Conservation (phyloP, 2,888 invertebrate species). For the Mimumesa dahlbomi region DNA sequence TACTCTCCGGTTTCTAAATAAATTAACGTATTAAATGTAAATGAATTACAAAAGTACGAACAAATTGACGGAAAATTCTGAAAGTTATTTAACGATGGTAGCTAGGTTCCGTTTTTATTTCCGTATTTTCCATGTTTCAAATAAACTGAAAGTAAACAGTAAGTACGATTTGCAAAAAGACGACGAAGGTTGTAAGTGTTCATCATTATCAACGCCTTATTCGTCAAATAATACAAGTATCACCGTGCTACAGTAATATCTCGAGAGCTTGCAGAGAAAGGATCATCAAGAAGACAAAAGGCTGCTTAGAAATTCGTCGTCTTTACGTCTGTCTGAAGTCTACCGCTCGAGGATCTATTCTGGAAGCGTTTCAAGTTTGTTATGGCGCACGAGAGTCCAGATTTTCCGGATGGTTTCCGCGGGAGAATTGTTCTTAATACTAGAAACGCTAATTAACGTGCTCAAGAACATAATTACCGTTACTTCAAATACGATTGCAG, state of each 20-base stretch:
- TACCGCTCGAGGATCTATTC: constrained; percentile 16
- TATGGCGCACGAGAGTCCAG: not conserved
- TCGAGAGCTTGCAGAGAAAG: not conserved
- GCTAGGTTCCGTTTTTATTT: too few species aligned
- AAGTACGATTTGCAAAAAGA: not conserved
- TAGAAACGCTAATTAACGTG: too few species aligned
- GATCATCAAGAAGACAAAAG: constrained; percentile 16
- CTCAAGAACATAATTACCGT: too few species aligned
- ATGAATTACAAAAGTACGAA: too few species aligned
- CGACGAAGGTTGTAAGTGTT: not conserved
- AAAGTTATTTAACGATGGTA: too few species aligned
- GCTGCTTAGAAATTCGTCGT: constrained; percentile 28
- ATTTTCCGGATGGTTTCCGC: too few species aligned
- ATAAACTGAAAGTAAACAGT: not conserved
- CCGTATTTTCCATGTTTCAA: not conserved
- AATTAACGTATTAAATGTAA: too few species aligned
- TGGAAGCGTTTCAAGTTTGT: not conserved
- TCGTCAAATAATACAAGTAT: constrained; percentile 4
- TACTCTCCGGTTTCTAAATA: too few species aligned
- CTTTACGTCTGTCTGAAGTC: constrained; percentile 26
- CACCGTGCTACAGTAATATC: not conserved
- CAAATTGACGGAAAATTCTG: too few species aligned
- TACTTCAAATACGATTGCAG: too few species aligned
- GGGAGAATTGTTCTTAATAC: too few species aligned
- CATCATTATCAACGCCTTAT: constrained; percentile 12